A percentile compares a stretch with the other conserved stretches of the same genome.
Conservation (phyloP, 2,888 invertebrate genomes). For the Cerceris ruficornis region DNA sequence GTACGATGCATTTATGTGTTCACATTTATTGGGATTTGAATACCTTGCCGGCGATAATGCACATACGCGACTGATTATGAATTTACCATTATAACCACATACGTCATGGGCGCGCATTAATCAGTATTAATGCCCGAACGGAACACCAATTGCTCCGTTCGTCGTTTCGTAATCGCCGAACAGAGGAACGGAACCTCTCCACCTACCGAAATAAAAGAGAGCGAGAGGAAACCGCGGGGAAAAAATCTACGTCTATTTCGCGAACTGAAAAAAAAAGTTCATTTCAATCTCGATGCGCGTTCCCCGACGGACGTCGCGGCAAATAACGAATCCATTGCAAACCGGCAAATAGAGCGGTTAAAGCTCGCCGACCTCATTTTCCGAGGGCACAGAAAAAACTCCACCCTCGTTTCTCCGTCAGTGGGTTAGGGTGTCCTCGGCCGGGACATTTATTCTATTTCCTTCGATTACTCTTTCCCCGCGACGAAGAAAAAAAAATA, state of each 20-base stretch:
- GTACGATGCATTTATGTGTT: constrained; percentile 2
- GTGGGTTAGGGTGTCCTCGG: background rate
- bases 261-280: constrained; percentile 27
- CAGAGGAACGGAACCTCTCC: no score
- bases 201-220: background rate
- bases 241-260: background rate
- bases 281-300: constrained; percentile 26
- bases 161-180: background rate
- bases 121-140: constrained; percentile 35
- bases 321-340: constrained; percentile 30
- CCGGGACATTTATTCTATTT: constrained; percentile 7
- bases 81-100: constrained; percentile 33
- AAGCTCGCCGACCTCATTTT: constrained; percentile 20
- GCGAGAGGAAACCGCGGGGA: background rate
- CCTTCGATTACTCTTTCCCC: background rate
- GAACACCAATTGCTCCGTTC: constrained; percentile 10
- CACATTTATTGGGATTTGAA: constrained; percentile 45
- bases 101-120: constrained; percentile 54
- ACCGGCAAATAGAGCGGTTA: constrained; percentile 15
- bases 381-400: background rate
- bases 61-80: constrained; percentile 41
- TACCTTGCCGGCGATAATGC: constrained; percentile 30
- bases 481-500: background rate
- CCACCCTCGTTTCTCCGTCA: constrained; percentile 3
- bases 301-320: constrained; percentile 1